Percentiles rank a stretch among this genome's conserved stretches.
These are phyloP conservation scores for Ectropis grisescens DNA, from an alignment of 1,140 invertebrate genomes.

Conservation along the genomic window DNA sequence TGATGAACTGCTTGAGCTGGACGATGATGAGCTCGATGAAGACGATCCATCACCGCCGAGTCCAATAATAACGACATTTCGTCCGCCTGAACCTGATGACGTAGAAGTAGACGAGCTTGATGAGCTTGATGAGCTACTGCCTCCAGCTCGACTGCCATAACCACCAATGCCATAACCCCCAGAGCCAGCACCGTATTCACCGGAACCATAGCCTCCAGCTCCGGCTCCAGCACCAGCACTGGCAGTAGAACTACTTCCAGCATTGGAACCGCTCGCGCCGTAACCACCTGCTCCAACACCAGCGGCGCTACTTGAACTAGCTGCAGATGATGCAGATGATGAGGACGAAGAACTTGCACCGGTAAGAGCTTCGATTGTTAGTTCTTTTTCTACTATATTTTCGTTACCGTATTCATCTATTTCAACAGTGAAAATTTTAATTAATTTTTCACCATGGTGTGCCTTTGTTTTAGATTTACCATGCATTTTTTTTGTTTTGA, in stretches of 20 bases:
- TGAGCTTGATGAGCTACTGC: too few relatives aligned
- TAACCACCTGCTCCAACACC: neutral
- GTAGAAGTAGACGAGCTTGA: too few relatives aligned
- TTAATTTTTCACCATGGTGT: constrained; percentile 25
- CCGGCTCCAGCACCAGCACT: neutral
- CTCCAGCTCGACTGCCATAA: too few relatives aligned
- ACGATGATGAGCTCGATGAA: too few relatives aligned
- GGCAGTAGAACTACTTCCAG: neutral
- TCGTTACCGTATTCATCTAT: constrained; percentile 20
- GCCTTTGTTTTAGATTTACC: too few relatives aligned
- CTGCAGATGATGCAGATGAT: neutral
- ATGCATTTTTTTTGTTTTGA: too few relatives aligned
- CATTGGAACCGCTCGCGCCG: neutral
- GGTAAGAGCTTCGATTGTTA: constrained; percentile 20
- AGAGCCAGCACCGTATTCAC: neutral
- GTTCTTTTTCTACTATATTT: constrained; percentile 32
- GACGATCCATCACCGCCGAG: too few relatives aligned
- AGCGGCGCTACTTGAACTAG: too few relatives aligned
- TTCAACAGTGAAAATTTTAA: constrained; percentile 25
- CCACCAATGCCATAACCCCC: too few relatives aligned
- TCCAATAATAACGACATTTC: too few relatives aligned
- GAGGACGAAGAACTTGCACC: constrained; percentile 7
- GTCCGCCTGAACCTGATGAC: too few relatives aligned
- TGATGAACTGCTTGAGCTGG: too few relatives aligned
- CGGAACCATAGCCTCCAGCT: neutral